Evolutionary conservation across 1,140 invertebrate genomes (phyloP).

Genomic region (Leptinotarsa defecta): DNA sequence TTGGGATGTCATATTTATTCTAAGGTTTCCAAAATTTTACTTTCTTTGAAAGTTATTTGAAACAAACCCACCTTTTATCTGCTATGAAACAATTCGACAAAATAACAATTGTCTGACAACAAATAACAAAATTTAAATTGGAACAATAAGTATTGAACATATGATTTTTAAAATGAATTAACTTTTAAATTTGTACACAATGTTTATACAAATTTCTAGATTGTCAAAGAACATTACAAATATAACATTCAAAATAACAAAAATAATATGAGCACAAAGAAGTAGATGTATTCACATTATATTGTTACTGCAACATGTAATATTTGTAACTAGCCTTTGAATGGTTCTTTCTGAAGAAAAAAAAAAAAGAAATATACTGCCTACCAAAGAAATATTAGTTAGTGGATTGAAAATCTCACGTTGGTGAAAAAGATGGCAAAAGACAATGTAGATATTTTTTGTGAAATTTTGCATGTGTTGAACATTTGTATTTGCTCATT

Average conservation of each 20-base stretch:
- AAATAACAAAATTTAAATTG: not conserved
- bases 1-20: not conserved
- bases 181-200: not conserved
- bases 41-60: not conserved
- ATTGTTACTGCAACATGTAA: not conserved
- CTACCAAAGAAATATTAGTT: too few relatives aligned
- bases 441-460: too few relatives aligned
- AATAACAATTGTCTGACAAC: not conserved
- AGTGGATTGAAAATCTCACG: too few relatives aligned
- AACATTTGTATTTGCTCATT: too few relatives aligned
- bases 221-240: not conserved
- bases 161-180: not conserved
- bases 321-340: not conserved
- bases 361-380: too few relatives aligned
- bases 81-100: not conserved
- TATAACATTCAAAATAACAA: not conserved
- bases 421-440: too few relatives aligned
- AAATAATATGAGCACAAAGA: not conserved
- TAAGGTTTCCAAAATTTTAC: not conserved
- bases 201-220: not conserved
- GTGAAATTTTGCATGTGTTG: too few relatives aligned
- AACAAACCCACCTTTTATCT: constrained; percentile 6
- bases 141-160: not conserved
- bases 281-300: not conserved
- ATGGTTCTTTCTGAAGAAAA: not conserved